Base-by-base conservation (phyloP, 2,888 invertebrate genomes). In the Hypselothyrea guttata region DNA sequence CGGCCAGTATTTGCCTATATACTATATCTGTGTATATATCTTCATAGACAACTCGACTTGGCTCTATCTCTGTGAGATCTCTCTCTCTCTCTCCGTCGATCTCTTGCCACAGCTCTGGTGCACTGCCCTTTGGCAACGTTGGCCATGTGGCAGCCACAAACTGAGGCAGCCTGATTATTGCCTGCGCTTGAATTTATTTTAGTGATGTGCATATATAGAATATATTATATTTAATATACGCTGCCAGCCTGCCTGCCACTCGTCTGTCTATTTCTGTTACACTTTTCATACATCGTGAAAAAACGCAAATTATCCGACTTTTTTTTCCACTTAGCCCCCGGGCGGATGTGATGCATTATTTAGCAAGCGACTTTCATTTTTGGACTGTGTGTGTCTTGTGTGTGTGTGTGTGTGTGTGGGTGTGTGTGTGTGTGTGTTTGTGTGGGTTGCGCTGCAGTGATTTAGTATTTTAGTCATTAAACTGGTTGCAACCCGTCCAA, bases 331-430 rank as follows among this genome's bases (percentile, higher is more conserved):
- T 42, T 30, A 41, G 28, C 45, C 27, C 40, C 51, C 34, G 15
- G 53, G 47, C 71, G 71, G 72, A 71, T 72, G 69, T 65, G 49
- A 69, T 71, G 65, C 73, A 65, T 61, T 51, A 71, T 71, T 71
- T 58, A 72, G 56, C 42, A 38, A 48, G 13, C 54, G 58, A 63
- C 71, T 71, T 71, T 72, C 69, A 53, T 58, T 64, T 72, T 64
- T 53, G 60, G 48, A 33, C 34, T 31, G 31, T 38, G 42, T 53
- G 45, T 44, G 46, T 60, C 37, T 8, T 40, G 40, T 27, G 28
- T 42, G 27, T 9, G 28, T n/a, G n/a, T n/a, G n/a, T n/a, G 27
- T 27, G 31, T 34, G n/a, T 27, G 42, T 12, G 22, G 31, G 15
- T 45, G 15, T 16, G n/a, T 18, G 11, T 45, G n/a, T 16, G n/a